phyloP scores from a whole-genome alignment of 1,140 invertebrate genomes.

The Ceratosolen solmsi region DNA sequence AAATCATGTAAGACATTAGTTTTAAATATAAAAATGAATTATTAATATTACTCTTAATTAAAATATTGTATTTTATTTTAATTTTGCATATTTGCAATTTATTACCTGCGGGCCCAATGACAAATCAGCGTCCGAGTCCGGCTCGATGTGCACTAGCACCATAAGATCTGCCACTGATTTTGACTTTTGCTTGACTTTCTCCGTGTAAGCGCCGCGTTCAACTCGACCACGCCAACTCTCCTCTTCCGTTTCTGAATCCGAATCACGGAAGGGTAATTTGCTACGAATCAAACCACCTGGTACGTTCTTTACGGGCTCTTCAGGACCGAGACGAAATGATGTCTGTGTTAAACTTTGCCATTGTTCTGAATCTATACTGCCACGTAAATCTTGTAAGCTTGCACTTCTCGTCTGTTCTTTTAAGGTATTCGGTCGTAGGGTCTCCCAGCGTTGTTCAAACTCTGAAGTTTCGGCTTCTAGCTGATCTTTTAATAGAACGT shows the following conservation, averaged over 20 bases:
- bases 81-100: background rate
- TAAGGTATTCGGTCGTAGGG: conserved; percentile 76
- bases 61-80: background rate
- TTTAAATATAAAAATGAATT: background rate
- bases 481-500: conserved; percentile 62
- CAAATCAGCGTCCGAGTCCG: conserved; percentile 77
- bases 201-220: conserved; percentile 78
- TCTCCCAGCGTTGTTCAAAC: conserved; percentile 81
- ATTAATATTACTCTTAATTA: background rate
- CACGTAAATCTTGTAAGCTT: conserved; percentile 75
- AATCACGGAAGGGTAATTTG: conserved; percentile 62
- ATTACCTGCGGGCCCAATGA: conserved; percentile 67
- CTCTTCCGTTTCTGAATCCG: conserved; percentile 79
- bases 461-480: conserved; percentile 69
- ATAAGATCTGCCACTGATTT: conserved; percentile 83
- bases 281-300: conserved; percentile 50
- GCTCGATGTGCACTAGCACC: conserved; percentile 83
- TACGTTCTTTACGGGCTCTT: conserved; percentile 64
- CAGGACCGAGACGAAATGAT: conserved; percentile 66
- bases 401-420: conserved; percentile 64
- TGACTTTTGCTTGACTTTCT: conserved; percentile 82
- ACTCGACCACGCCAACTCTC: conserved; percentile 79
- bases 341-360: conserved; percentile 66
- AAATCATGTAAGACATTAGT: background rate
- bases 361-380: conserved; percentile 70